Conservation (phyloP, 2,797 vertebrate species). For the Platalea minor region DNA sequence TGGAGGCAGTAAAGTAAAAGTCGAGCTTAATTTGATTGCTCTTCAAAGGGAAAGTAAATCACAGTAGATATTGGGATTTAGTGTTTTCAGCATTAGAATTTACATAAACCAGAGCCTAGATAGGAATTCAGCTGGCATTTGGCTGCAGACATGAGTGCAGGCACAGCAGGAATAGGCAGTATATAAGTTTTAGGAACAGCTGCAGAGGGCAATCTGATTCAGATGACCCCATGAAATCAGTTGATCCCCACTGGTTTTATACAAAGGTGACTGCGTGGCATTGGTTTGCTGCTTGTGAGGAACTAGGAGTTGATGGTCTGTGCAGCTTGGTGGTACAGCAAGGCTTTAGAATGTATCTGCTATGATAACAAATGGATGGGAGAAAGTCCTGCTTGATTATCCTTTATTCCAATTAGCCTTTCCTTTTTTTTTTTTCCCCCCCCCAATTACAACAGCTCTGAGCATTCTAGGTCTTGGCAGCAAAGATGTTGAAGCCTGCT, state of each 20-base stretch:
- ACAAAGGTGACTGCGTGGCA: rapidly evolving
- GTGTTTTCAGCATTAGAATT: background rate
- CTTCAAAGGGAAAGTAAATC: background rate
- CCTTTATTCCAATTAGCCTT: background rate
- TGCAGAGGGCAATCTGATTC: background rate
- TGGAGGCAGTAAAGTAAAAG: background rate
- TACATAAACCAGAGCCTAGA: background rate
- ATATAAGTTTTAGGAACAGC: background rate
- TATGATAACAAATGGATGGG: background rate
- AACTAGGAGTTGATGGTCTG: background rate
- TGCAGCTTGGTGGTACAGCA: background rate
- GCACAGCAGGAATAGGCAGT: background rate
- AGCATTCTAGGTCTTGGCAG: background rate
- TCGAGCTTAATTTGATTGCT: background rate
- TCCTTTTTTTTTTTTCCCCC: background rate
- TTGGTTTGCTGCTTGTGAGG: background rate
- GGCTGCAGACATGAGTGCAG: background rate
- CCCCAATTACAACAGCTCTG: background rate
- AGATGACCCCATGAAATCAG: background rate
- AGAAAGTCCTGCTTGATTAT: background rate
- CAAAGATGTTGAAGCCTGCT: background rate
- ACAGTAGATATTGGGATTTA: background rate
- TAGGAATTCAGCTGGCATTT: background rate
- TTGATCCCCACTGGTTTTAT: background rate
- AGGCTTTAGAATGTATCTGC: background rate